Evolutionary conservation across 2,888 invertebrate genomes (phyloP).

Genomic region (Mayetiola destructor): DNA sequence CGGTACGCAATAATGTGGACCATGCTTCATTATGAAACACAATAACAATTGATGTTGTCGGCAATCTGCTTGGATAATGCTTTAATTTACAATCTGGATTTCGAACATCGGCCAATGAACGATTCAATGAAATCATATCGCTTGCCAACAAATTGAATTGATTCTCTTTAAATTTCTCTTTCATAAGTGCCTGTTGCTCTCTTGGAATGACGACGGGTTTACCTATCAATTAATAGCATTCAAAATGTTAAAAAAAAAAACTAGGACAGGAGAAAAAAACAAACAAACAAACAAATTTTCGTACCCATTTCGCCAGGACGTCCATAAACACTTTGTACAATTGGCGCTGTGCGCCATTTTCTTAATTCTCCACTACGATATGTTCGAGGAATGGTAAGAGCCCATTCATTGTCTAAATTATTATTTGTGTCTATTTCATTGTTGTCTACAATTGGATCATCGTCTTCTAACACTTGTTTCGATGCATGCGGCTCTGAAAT

Average conservation of each 20-base stretch:
- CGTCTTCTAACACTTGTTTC: constrained; percentile 22
- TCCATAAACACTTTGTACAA: constrained; percentile 49
- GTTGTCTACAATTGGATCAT: constrained; percentile 33
- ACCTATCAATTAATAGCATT: no score
- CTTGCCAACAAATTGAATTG: constrained; percentile 97
- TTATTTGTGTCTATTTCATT: constrained; percentile 36
- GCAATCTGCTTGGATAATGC: constrained; percentile 60
- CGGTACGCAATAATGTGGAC: constrained; percentile 88
- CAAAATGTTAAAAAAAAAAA: constrained; percentile 20
- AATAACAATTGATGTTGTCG: constrained; percentile 91
- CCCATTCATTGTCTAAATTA: constrained; percentile 27
- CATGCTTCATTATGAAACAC: constrained; percentile 99
- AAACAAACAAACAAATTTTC: constrained; percentile 16
- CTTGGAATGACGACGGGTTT: constrained; percentile 79
- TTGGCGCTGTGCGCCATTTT: constrained; percentile 58
- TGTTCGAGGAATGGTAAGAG: constrained; percentile 26
- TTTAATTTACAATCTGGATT: constrained; percentile 77
- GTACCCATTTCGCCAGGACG: constrained; percentile 82
- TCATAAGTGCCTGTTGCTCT: constrained; percentile 73
- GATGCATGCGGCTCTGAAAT: background rate
- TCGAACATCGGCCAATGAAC: constrained; percentile 86
- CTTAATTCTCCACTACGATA: constrained; percentile 39
- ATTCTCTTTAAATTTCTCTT: constrained; percentile 94
- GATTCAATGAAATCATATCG: constrained; percentile 92
- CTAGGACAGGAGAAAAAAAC: background rate